phyloP scores from a whole-genome alignment of 1,140 invertebrate genomes.

The Elysia chlorotica region DNA sequence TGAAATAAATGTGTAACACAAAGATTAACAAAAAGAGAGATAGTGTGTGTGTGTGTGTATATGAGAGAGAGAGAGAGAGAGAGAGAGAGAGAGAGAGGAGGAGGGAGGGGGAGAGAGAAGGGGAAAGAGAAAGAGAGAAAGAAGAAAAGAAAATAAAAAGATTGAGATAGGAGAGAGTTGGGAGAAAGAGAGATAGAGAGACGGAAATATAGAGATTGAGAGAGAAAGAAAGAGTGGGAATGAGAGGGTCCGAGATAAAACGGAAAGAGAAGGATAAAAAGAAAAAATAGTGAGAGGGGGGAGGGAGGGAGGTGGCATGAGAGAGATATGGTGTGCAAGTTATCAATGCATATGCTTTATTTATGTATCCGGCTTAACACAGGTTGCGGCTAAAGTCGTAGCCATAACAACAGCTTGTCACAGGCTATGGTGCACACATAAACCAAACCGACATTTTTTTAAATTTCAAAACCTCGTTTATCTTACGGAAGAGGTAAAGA shows the following conservation, averaged over 20 bases:
- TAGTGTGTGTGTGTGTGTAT: too few relatives aligned
- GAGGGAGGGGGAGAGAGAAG: neutral
- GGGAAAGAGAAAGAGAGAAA: neutral
- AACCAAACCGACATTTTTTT: too few relatives aligned
- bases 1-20: neutral
- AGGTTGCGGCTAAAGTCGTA: too few relatives aligned
- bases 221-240: neutral
- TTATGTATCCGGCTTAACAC: too few relatives aligned
- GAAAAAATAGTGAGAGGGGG: neutral
- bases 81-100: constrained; percentile 5
- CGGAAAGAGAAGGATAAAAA: neutral
- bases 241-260: neutral
- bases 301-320: neutral
- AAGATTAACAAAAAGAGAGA: neutral
- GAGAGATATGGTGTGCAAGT: neutral
- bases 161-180: neutral
- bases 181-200: neutral
- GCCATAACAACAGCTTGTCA: too few relatives aligned
- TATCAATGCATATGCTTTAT: too few relatives aligned
- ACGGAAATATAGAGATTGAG: neutral
- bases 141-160: neutral
- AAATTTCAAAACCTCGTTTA: too few relatives aligned
- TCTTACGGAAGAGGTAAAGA: too few relatives aligned
- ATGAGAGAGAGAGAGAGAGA: neutral
- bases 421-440: too few relatives aligned